Percentiles rank a stretch among this genome's conserved stretches.
Conservation (phyloP, 2,888 invertebrate species). For the Neoscelio sp. region DNA sequence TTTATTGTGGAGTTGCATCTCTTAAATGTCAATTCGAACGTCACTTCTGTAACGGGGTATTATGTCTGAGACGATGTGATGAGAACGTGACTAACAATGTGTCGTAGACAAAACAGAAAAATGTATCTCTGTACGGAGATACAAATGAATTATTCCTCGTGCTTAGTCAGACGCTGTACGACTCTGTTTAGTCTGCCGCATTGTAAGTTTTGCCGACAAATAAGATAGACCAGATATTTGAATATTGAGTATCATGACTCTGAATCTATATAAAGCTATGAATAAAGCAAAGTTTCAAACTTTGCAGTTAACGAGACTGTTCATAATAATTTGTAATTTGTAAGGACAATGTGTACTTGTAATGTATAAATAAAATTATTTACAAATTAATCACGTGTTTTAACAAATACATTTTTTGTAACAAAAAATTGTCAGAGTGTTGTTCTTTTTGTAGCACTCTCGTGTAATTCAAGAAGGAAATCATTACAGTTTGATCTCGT, state of each 20-base stretch:
- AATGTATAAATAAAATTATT: too few relatives aligned
- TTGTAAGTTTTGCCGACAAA: neutral
- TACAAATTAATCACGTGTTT: too few relatives aligned
- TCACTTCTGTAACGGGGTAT: too few relatives aligned
- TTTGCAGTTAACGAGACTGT: too few relatives aligned
- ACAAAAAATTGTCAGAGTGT: neutral
- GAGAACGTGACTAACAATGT: neutral
- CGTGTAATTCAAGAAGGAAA: slow-evolving; percentile 33
- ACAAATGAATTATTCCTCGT: slow-evolving; percentile 3
- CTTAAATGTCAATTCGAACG: neutral
- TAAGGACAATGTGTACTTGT: too few relatives aligned
- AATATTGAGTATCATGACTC: too few relatives aligned
- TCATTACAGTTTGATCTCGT: slow-evolving; percentile 34
- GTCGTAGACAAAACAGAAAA: slow-evolving; percentile 16
- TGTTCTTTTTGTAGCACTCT: neutral
- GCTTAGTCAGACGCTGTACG: neutral
- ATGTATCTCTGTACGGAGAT: slow-evolving; percentile 1
- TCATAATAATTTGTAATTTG: too few relatives aligned
- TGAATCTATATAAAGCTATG: too few relatives aligned
- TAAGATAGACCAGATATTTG: too few relatives aligned
- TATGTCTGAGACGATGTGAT: neutral
- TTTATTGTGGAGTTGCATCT: too few relatives aligned
- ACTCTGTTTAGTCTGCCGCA: slow-evolving; percentile 18
- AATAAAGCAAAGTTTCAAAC: too few relatives aligned
- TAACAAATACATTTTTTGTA: too few relatives aligned